Conservation (phyloP, 1,140 invertebrate genomes). For the Hirudo medicinalis region DNA sequence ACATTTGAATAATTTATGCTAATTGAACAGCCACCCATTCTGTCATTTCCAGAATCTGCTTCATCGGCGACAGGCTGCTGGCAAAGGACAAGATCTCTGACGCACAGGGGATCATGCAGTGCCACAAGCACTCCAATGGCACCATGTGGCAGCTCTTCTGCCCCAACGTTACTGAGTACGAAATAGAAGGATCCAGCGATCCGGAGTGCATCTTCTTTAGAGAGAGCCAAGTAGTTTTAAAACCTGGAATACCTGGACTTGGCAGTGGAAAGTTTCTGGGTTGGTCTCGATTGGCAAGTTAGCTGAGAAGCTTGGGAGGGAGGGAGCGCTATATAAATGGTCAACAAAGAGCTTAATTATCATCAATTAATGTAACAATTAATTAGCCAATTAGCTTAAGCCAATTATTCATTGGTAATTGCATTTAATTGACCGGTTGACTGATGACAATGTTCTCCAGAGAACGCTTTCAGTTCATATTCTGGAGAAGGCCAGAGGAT, state of each 20-base stretch:
- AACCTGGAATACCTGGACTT: slow-evolving; percentile 62
- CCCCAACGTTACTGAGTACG: slow-evolving; percentile 26
- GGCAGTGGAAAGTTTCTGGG: slow-evolving; percentile 63
- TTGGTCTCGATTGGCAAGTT: slow-evolving; percentile 27
- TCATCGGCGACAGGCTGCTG: slow-evolving; percentile 65
- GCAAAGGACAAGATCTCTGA: slow-evolving; percentile 54
- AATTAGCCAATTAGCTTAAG: no score
- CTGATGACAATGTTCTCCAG: slow-evolving; percentile 24
- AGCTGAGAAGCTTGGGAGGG: no score
- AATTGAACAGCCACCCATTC: neutral
- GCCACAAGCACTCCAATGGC: slow-evolving; percentile 55
- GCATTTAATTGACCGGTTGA: no score
- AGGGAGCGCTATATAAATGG: no score
- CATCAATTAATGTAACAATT: no score
- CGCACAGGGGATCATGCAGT: slow-evolving; percentile 39
- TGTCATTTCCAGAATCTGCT: slow-evolving; percentile 61
- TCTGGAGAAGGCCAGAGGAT: slow-evolving; percentile 29
- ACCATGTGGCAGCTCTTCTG: slow-evolving; percentile 45
- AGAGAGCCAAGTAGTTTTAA: slow-evolving; percentile 41
- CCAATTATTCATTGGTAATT: no score
- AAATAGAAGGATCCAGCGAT: slow-evolving; percentile 12
- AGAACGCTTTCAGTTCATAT: slow-evolving; percentile 32
- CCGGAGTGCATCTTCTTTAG: slow-evolving; percentile 22
- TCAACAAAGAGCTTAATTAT: no score
- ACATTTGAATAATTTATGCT: neutral